Conservation (phyloP, 1,140 invertebrate species). For the Cecropterus lyciades region DNA sequence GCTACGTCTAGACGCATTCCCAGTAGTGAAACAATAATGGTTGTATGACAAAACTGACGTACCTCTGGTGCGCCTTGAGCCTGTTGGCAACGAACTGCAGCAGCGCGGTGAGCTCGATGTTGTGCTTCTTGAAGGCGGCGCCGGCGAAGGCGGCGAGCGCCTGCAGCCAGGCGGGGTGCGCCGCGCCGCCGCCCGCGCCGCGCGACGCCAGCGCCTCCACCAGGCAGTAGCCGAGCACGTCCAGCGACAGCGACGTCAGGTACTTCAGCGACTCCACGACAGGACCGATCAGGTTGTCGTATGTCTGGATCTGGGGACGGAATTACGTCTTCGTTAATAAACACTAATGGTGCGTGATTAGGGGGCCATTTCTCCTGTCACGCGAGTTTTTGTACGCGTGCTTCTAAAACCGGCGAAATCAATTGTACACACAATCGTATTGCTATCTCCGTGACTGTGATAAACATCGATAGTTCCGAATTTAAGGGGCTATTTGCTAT, state of each 20-base stretch:
- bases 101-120: constrained; percentile 97
- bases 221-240: constrained; percentile 97
- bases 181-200: constrained; percentile 94
- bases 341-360: no score
- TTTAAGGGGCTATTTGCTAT: no score
- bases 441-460: no score
- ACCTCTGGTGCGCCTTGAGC: constrained; percentile 83
- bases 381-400: no score
- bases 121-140: constrained; percentile 98
- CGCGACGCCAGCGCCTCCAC: constrained; percentile 94
- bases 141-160: constrained; percentile 97
- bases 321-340: no score
- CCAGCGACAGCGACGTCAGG: constrained; percentile 97
- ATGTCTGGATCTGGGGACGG: constrained; percentile 93
- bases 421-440: no score
- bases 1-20: no score
- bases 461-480: no score
- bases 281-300: constrained; percentile 98
- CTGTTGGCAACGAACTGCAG: constrained; percentile 99
- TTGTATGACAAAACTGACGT: no score
- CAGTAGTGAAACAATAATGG: no score
- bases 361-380: no score
- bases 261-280: constrained; percentile 99
- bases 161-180: constrained; percentile 97
- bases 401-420: no score